Base-by-base conservation (phyloP, 2,797 vertebrate species). In the Adelosebastes latens region DNA sequence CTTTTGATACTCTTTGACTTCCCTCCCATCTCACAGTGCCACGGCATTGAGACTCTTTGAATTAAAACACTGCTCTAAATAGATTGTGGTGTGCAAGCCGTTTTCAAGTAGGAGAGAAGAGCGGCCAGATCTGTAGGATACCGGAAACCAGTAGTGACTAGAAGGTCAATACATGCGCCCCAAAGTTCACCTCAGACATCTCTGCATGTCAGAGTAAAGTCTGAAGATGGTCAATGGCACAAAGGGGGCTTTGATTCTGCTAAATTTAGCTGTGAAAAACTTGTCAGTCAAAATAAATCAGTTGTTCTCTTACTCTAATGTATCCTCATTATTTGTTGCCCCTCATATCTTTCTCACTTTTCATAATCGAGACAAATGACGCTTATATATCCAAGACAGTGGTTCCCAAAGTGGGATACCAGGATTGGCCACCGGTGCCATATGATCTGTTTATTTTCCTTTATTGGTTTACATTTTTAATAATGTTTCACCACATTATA, bases 1-100 rank as follows among this genome's bases (percentile, higher is more conserved):
- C 92, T 93, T 95, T 94, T 93, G 93, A 93, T 93, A 77, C 75
- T 94, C 91, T 93, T 93, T 94, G 93, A 93, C 91, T 93, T 66
- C 88, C 88, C 91, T 89, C 79, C 87, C 85, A 79, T 91, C 86
- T 86, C 93, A 81, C 89, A 90, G 92, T 79, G 90, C 74, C 87
- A 75, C n/a, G 78, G 84, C 89, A 94, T 90, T 92, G 89, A 91
- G 71, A 83, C 39, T 46, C 62, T 86, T 81, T 94, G 85, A 91
- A 95, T 90, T 79, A 88, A 91, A 88, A 88, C 69, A 22, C 75
- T 88, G 89, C 87, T 91, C 82, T 82, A 89, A 91, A 92, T 76
- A 90, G 80, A 87, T 81, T 84, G 75, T 71, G 61, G 56, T 36
- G 58, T 67, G 71, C 63, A 80, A 78, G 83, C 63, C 36, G 39